phyloP scores from a whole-genome alignment of 2,888 invertebrate species.

The Tipula lateralis region DNA sequence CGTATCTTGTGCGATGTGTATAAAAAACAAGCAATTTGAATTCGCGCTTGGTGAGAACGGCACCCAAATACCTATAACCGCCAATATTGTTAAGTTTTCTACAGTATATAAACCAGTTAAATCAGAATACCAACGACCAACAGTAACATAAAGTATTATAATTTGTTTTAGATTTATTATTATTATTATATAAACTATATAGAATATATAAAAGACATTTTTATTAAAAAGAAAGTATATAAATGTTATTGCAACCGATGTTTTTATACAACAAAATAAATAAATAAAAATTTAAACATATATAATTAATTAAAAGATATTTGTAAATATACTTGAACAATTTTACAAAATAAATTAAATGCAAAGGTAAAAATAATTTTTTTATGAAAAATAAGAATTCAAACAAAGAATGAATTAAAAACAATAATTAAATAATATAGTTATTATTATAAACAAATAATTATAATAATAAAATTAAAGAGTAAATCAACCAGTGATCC shows the following conservation, averaged over 20 bases:
- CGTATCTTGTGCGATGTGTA: no score
- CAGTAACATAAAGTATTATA: neutral
- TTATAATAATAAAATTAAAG: neutral
- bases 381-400: neutral
- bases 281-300: neutral
- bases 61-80: no score
- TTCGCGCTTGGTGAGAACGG: no score
- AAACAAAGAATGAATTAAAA: neutral
- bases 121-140: neutral
- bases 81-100: no score
- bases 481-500: conserved; percentile 24
- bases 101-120: no score
- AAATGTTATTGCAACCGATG: neutral
- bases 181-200: neutral
- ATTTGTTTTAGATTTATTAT: neutral
- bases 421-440: conserved; percentile 15
- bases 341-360: neutral
- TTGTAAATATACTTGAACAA: neutral
- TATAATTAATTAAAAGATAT: neutral
- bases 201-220: neutral
- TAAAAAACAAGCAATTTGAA: no score
- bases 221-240: neutral
- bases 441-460: neutral
- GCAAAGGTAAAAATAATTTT: neutral
- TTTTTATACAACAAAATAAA: neutral